Evolutionary conservation across 2,888 invertebrate genomes (phyloP).

Genomic region (Aporophyla nigra): DNA sequence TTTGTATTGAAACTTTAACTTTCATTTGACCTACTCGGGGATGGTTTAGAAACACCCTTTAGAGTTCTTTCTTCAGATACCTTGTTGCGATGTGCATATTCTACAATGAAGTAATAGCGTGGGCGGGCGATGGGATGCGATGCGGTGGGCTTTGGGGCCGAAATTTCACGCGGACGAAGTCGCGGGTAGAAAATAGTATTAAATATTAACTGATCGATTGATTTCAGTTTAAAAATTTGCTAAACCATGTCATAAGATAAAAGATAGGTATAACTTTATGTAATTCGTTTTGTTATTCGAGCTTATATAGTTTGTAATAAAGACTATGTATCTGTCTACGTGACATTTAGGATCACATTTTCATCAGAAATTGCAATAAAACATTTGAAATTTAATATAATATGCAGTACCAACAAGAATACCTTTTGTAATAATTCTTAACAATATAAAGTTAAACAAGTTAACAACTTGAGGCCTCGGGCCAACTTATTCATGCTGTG

Average conservation of each 20-base stretch:
- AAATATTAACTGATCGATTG: background rate
- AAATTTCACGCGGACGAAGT: too few species aligned
- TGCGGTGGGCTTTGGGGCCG: too few species aligned
- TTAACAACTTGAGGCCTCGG: conserved; percentile 19
- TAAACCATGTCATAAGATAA: background rate
- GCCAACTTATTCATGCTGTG: conserved; percentile 2
- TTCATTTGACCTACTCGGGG: background rate
- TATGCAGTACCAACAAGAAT: background rate
- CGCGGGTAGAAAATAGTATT: background rate
- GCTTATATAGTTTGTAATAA: background rate
- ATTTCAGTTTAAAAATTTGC: background rate
- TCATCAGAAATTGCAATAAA: conserved; percentile 10
- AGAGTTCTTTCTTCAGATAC: background rate
- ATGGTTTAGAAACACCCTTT: background rate
- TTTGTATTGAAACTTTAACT: background rate
- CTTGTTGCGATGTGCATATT: background rate
- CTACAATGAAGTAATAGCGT: too few species aligned
- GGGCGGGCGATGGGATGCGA: too few species aligned
- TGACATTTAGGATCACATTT: background rate
- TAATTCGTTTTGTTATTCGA: background rate
- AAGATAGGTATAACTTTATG: background rate
- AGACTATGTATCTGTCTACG: too few species aligned
- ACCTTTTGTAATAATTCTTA: conserved; percentile 20
- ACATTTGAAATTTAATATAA: background rate
- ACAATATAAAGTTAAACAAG: conserved; percentile 23